A percentile compares a stretch with the other conserved stretches of the same genome.
Evolutionary conservation across 2,113 vertebrate genomes (phyloP).

Genomic region (Montifringilla adamsi): DNA sequence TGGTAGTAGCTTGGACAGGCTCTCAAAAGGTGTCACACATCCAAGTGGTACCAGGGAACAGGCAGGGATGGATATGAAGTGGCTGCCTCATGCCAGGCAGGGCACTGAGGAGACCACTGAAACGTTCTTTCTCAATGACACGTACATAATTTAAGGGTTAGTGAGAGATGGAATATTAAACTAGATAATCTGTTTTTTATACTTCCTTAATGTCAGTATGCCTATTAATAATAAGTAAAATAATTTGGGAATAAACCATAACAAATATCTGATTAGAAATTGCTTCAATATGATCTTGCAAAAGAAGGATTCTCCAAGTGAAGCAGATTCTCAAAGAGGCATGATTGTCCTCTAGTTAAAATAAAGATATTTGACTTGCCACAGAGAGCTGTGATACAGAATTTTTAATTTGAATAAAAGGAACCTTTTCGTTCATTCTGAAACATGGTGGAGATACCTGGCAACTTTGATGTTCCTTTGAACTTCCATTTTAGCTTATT

Average conservation of each 20-base stretch:
- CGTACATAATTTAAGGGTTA: neutral
- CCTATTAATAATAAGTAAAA: neutral
- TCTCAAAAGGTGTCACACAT: neutral
- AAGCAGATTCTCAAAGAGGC: neutral
- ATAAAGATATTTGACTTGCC: neutral
- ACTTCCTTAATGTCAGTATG: neutral
- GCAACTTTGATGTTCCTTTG: neutral
- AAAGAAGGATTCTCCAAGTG: neutral
- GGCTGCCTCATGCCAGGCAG: neutral
- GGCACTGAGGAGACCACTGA: neutral
- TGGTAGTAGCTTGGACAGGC: neutral
- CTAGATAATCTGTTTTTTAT: fast-evolving
- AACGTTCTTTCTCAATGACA: neutral
- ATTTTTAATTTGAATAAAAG: neutral
- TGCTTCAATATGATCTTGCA: neutral
- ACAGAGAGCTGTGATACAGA: neutral
- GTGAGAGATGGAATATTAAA: neutral
- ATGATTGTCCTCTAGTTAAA: neutral
- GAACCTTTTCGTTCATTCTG: neutral
- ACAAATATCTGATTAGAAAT: neutral
- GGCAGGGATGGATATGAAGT: neutral
- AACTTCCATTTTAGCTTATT: neutral
- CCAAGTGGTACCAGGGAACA: neutral
- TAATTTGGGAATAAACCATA: neutral
- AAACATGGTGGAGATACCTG: neutral